Evolutionary conservation across 2,113 vertebrate species (phyloP).

Genomic region (Aldabrachelys gigantea): DNA sequence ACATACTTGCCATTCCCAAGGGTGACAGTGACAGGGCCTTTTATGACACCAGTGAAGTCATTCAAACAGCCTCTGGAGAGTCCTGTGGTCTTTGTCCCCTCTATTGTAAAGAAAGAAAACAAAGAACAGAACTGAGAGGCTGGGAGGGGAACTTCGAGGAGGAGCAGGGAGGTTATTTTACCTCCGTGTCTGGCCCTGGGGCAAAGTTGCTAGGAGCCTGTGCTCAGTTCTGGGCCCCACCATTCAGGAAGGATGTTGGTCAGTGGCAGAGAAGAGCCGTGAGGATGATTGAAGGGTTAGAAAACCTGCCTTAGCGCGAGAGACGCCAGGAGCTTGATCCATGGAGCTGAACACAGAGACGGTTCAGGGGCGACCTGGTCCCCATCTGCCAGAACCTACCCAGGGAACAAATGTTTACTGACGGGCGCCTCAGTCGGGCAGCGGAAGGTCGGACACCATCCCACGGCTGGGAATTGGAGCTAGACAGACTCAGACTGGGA

Average conservation of each 20-base stretch:
- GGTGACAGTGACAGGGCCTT: rapidly evolving
- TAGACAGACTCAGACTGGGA: no score
- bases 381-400: no score
- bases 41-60: not conserved
- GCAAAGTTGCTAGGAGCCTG: not conserved
- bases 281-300: no score
- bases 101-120: not conserved
- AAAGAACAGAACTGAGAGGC: not conserved
- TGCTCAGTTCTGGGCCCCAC: not conserved
- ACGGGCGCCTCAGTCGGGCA: no score
- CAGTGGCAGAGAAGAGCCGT: no score
- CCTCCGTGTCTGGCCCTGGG: rapidly evolving
- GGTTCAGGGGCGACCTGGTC: no score
- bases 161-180: not conserved
- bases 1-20: not conserved
- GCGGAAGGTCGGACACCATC: no score
- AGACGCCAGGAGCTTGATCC: no score
- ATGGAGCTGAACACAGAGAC: no score
- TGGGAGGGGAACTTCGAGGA: not conserved
- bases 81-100: rapidly evolving
- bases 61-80: rapidly evolving
- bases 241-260: not conserved
- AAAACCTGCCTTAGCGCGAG: no score
- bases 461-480: no score
- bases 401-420: no score